Percentiles rank a stretch among this genome's conserved stretches.
Evolutionary conservation across 2,888 invertebrate species (phyloP).

Genomic region (Cyrtodaria siliqua): DNA sequence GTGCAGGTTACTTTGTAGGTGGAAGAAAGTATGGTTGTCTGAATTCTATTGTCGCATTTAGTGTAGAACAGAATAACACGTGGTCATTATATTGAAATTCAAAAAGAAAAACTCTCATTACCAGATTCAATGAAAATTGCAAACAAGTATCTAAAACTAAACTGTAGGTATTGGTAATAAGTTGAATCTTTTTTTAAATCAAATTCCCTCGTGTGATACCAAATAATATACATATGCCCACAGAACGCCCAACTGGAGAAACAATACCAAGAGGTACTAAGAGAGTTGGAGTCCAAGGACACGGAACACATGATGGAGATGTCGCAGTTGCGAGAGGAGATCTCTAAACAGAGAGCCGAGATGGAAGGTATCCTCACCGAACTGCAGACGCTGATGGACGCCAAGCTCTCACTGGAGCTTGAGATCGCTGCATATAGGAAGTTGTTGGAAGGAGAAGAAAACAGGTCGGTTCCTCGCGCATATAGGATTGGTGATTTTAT

Average conservation of each 20-base stretch:
- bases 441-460: conserved; percentile 88
- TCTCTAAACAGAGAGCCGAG: conserved; percentile 83
- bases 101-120: no score
- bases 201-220: no score
- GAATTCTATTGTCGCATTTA: no score
- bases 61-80: no score
- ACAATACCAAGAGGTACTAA: conserved; percentile 86
- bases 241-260: conserved; percentile 87
- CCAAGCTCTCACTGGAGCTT: conserved; percentile 87
- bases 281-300: conserved; percentile 86
- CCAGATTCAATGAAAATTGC: no score
- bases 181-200: no score
- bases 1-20: no score
- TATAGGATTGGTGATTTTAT: conserved; percentile 1
- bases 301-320: conserved; percentile 86
- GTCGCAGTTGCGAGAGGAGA: conserved; percentile 82
- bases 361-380: conserved; percentile 85
- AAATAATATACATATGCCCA: no score
- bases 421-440: conserved; percentile 88
- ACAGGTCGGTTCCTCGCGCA: conserved; percentile 80
- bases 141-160: no score
- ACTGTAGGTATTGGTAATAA: no score
- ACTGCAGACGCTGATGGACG: conserved; percentile 86
- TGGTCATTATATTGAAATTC: no score
- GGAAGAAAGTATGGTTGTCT: no score